Conservation (phyloP, 2,888 invertebrate species). For the Thecophora atra region DNA sequence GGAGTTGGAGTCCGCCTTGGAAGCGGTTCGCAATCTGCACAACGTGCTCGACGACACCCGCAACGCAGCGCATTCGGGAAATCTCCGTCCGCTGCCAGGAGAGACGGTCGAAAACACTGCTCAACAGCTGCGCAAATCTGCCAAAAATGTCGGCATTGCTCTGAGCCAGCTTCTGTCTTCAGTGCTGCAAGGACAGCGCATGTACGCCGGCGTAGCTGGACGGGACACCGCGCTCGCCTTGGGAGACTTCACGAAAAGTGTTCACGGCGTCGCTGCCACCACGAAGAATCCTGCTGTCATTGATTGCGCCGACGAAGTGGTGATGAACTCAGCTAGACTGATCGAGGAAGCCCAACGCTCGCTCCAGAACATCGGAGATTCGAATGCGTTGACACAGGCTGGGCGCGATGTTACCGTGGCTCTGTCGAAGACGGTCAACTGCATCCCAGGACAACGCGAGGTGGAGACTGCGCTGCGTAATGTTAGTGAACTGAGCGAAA, state of each 20-base stretch:
- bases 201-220: slow-evolving; percentile 83
- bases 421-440: slow-evolving; percentile 75
- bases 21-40: slow-evolving; percentile 81
- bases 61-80: slow-evolving; percentile 76
- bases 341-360: slow-evolving; percentile 83
- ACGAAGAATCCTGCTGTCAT: slow-evolving; percentile 73
- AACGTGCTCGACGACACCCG: slow-evolving; percentile 85
- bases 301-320: slow-evolving; percentile 80
- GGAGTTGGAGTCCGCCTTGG: slow-evolving; percentile 87
- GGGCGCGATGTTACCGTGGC: slow-evolving; percentile 78
- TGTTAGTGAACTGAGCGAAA: slow-evolving; percentile 80
- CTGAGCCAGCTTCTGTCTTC: slow-evolving; percentile 88
- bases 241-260: slow-evolving; percentile 76
- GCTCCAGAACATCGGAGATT: slow-evolving; percentile 62
- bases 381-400: slow-evolving; percentile 72
- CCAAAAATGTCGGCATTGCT: slow-evolving; percentile 82
- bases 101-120: slow-evolving; percentile 74
- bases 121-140: slow-evolving; percentile 67
- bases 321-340: slow-evolving; percentile 78
- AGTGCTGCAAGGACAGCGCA: slow-evolving; percentile 82
- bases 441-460: slow-evolving; percentile 92
- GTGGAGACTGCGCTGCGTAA: slow-evolving; percentile 88
- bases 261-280: slow-evolving; percentile 82
- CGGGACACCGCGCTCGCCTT: slow-evolving; percentile 82
- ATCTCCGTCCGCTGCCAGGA: slow-evolving; percentile 84